Conservation (phyloP, 2,797 vertebrate genomes). For the Chloroceryle amazona region DNA sequence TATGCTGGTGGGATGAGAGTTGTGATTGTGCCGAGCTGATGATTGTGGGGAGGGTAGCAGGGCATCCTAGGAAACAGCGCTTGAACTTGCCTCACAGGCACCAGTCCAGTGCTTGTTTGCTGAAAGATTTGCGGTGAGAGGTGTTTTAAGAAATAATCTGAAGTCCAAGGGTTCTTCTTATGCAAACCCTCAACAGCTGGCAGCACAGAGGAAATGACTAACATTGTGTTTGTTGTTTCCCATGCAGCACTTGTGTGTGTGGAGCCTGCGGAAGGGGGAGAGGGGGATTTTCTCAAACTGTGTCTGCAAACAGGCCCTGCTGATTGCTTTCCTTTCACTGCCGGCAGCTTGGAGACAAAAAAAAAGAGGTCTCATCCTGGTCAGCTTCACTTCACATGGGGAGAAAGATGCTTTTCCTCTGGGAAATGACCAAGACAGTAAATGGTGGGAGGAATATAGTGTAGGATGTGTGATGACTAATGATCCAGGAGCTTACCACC, state of each 20-base stretch:
- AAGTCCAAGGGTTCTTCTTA: conserved; percentile 72
- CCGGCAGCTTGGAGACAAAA: neutral
- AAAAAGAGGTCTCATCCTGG: fast-evolving
- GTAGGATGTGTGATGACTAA: neutral
- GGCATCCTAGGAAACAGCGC: neutral
- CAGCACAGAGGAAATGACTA: conserved; percentile 55
- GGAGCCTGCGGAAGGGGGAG: neutral
- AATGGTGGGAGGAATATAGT: neutral
- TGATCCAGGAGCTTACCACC: neutral
- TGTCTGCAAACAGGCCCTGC: conserved; percentile 31
- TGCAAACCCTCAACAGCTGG: conserved; percentile 70
- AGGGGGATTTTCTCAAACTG: neutral
- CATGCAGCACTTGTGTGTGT: neutral
- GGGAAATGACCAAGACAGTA: neutral
- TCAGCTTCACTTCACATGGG: neutral
- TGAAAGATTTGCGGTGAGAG: conserved; percentile 18
- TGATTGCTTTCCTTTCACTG: conserved; percentile 43
- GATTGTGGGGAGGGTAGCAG: neutral
- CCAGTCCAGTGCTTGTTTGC: neutral
- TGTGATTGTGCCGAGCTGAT: fast-evolving
- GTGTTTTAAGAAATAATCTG: conserved; percentile 66
- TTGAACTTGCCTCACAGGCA: neutral
- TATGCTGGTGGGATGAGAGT: neutral
- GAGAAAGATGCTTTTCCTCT: neutral
- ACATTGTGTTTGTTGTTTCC: conserved; percentile 42